phyloP scores from a whole-genome alignment of 1,140 invertebrate genomes.

The Polypedilum vanderplanki region DNA sequence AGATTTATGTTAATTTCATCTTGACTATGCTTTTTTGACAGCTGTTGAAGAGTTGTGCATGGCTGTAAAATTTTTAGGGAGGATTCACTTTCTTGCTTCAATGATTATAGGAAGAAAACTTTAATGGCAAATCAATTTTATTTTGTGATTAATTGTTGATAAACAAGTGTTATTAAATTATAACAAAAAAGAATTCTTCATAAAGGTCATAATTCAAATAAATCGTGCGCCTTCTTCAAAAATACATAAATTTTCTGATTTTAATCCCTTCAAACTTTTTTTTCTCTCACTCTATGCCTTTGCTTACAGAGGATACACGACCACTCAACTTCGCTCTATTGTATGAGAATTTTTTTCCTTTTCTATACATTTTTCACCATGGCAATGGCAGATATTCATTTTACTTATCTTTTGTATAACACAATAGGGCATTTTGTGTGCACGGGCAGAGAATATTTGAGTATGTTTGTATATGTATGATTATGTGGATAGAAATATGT shows the following conservation, averaged over 20 bases:
- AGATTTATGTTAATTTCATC: slow-evolving; percentile 22
- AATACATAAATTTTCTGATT: slow-evolving; percentile 8
- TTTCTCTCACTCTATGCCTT: neutral
- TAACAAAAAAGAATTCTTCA: neutral
- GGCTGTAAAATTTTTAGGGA: neutral
- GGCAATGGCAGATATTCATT: neutral
- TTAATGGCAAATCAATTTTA: neutral
- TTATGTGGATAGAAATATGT: too few species aligned
- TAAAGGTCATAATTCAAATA: neutral
- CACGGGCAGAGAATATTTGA: too few species aligned
- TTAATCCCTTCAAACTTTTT: slow-evolving; percentile 9
- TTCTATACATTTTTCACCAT: neutral
- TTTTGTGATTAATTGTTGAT: neutral
- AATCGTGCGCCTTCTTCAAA: neutral
- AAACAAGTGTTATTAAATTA: neutral
- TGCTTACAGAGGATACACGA: too few species aligned
- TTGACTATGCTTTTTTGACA: slow-evolving; percentile 20
- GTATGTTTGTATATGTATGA: too few species aligned
- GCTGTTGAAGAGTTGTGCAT: slow-evolving; percentile 14
- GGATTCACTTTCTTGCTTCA: neutral
- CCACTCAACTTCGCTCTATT: neutral
- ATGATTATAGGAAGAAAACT: neutral
- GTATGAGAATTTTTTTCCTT: neutral
- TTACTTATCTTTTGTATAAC: slow-evolving; percentile 6
- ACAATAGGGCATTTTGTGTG: neutral